phyloP scores from a whole-genome alignment of 2,797 vertebrate genomes.

The Pteropus rufus region DNA sequence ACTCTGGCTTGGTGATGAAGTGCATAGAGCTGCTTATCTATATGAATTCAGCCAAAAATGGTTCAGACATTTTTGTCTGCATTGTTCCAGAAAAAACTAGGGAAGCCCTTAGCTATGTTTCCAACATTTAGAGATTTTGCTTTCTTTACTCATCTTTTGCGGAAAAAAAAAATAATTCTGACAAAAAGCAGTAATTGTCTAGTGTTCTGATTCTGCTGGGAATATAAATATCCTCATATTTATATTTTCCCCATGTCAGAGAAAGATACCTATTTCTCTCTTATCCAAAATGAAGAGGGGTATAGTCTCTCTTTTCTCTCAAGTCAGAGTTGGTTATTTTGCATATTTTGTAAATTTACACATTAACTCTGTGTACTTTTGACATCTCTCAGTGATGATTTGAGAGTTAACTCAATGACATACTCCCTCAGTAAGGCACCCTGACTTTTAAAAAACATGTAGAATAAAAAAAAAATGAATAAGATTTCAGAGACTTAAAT shows the following conservation, averaged over 20 bases:
- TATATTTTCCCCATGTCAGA: background rate
- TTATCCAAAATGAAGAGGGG: background rate
- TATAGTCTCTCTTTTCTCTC: background rate
- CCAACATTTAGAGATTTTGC: background rate
- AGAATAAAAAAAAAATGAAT: background rate
- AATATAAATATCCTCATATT: background rate
- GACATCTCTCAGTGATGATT: background rate
- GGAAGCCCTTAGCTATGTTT: background rate
- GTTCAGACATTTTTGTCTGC: background rate
- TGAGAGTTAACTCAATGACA: background rate
- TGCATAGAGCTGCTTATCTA: background rate
- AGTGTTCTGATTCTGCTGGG: background rate
- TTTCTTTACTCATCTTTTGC: background rate
- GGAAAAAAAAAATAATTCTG: background rate
- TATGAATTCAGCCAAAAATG: background rate
- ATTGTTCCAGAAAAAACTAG: background rate
- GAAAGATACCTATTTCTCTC: background rate
- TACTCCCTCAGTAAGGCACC: background rate
- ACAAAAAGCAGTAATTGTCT: background rate
- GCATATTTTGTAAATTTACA: background rate
- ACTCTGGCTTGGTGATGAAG: background rate
- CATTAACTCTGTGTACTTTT: background rate
- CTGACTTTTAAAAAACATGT: background rate
- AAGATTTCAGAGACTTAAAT: constrained; percentile 5
- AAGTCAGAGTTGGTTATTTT: background rate